Percentiles rank a stretch among this genome's conserved stretches.
Evolutionary conservation across 2,113 vertebrate genomes (phyloP).

Genomic region (Typhlomys cinereus): DNA sequence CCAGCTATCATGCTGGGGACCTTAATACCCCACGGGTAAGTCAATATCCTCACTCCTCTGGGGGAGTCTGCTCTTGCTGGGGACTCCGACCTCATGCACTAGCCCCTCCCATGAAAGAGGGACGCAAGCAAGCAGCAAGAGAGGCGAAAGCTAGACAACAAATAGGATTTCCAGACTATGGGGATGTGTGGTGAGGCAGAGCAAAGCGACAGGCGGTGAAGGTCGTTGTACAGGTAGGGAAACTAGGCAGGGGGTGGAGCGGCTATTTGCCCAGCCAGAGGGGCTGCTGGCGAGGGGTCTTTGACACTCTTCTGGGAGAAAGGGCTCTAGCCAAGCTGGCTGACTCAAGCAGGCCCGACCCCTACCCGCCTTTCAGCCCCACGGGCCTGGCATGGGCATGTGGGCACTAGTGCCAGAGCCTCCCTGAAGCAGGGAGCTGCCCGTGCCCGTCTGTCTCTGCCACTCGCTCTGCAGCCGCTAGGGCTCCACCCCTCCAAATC

Average conservation of each 20-base stretch:
- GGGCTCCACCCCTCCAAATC: neutral
- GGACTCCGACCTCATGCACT: neutral
- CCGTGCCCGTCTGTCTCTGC: neutral
- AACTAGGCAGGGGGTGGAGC: rapidly evolving
- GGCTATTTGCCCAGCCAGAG: neutral
- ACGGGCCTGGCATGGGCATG: neutral
- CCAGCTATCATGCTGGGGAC: too few species aligned
- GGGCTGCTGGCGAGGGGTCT: too few species aligned
- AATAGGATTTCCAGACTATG: neutral
- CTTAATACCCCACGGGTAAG: neutral
- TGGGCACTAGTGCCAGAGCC: neutral
- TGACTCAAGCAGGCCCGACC: too few species aligned
- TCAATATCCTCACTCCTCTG: too few species aligned
- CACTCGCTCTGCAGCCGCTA: neutral
- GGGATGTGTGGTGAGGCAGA: neutral
- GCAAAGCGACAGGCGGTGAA: neutral
- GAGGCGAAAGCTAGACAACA: neutral
- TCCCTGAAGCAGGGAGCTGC: neutral
- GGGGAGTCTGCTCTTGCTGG: too few species aligned
- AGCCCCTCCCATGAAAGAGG: neutral
- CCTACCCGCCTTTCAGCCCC: neutral
- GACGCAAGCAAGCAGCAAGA: neutral
- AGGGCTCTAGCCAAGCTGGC: neutral
- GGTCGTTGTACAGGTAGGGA: neutral
- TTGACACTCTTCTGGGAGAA: too few species aligned